These are phyloP conservation scores for Carassius auratus DNA, from an alignment of 2,113 vertebrate genomes.

Conservation along the genomic window DNA sequence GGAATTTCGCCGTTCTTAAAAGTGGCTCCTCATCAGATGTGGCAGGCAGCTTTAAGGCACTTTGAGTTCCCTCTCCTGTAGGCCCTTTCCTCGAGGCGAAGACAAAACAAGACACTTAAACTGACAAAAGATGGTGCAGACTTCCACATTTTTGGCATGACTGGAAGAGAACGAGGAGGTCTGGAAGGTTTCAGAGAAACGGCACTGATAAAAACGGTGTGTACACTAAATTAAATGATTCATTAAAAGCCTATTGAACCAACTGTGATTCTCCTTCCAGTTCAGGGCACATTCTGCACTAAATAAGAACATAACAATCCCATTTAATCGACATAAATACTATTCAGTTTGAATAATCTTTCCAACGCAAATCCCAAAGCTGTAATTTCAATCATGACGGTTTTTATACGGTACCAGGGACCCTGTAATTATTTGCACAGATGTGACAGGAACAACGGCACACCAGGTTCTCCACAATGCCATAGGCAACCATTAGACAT, in stretches of 20 bases:
- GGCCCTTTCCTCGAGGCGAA: background rate
- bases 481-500: background rate
- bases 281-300: constrained; percentile 64
- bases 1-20: background rate
- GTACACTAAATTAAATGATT: background rate
- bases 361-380: constrained; percentile 2
- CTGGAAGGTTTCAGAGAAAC: constrained; percentile 7
- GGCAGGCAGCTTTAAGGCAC: constrained; percentile 34
- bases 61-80: background rate
- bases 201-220: constrained; percentile 1
- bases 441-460: background rate
- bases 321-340: constrained; percentile 15
- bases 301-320: constrained; percentile 66
- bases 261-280: constrained; percentile 63
- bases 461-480: background rate
- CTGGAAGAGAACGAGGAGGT: background rate
- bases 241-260: constrained; percentile 14
- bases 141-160: background rate
- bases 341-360: background rate
- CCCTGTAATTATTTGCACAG: constrained; percentile 10
- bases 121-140: constrained; percentile 15
- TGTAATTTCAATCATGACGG: background rate
- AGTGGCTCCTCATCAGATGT: constrained; percentile 29
- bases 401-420: background rate
- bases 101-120: constrained; percentile 4